Base-by-base conservation (phyloP, 1,140 invertebrate genomes). In the Samia ricini region DNA sequence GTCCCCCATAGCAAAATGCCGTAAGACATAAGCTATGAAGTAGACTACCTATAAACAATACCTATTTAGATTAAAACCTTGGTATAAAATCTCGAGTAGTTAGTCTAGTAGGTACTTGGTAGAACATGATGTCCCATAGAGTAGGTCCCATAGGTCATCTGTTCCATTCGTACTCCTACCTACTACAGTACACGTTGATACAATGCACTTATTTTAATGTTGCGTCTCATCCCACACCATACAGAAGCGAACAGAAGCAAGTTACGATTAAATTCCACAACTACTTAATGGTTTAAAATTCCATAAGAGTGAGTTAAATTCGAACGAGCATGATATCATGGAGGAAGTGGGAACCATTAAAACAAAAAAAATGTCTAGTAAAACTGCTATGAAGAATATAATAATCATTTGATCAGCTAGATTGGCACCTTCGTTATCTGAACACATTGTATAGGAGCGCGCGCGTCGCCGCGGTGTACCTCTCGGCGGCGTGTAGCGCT, bases 311-410 rank as follows among this genome's bases (percentile, higher is more conserved):
- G 33, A 10, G 33, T 42, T 42, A 42, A 36, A 36, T 36, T 36
- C 33, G 12, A 36, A 36, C 33, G 33, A 2, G 33, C 10, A 36
- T 4, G 33, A 12, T n/a, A n/a, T 29, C 26, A 29, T 15, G 33
- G 10, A 42, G 33, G 33, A 42, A 42, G 10, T 63, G 65, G 62
- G 63, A 72, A 56, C 56, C 62, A 57, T 68, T 69, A 50, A 21
- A n/a, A 64, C 33, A 42, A 61, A 52, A 59, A n/a, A n/a, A 56
- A 64, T 60, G 59, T 66, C 65, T 60, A 68, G 57, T 64, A 64
- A 66, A 72, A 69, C 64, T 58, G 59, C 66, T 71, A 76, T 83
- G 78, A 83, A 81, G 72, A 72, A 61, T 63, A 55, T 66, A 65
- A 76, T 81, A 76, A 82, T 82, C 63, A 63, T 36, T 62, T 57